Base-by-base conservation (phyloP, 1,140 invertebrate species). In the Psix sp. region DNA sequence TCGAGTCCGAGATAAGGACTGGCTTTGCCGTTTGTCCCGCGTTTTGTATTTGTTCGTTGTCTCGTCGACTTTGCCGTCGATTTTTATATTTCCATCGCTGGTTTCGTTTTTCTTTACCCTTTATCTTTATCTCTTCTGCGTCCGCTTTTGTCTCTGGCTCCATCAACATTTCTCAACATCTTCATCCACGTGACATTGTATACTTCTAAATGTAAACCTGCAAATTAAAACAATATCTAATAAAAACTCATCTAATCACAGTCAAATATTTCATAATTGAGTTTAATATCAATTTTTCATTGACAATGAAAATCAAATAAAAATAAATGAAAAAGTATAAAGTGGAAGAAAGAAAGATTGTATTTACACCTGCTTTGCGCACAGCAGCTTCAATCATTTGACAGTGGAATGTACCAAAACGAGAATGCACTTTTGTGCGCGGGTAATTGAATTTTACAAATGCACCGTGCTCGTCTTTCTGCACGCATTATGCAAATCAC, bases 1-100 rank as follows among this genome's bases (percentile, higher is more conserved):
- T 38, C 31, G 46, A 9, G 52, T 42, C 36, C 42, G 29, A 71
- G 52, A 71, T 66, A 75, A 75, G 59, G 57, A 63, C 52, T 42
- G 46, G 26, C 46, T 71, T 48, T 65, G 26, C 21, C 43, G 40
- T 51, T 46, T 35, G 40, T 29, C 52, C 51, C 39, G 38, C 40
- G 49, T 68, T 49, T 45, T 54, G 42, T 46, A 21, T 51, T 57
- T 38, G 13, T 38, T 46, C 49, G 43, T 56, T 51, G 35, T 70
- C 45, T 63, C 71, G 57, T 20, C 43, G 3, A 33, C 40, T 14
- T 43, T 42, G 24, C 46, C 24, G 38, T 33, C 21, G 35, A 51
- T 51, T 43, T 26, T 11, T 68, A 43, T 42, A 59, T 46, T 24
- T 57, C 26, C 9, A 18, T 5, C 43, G 18, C 36, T 18, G 16